Percentiles rank a stretch among this genome's conserved stretches.
Conservation (phyloP, 1,140 invertebrate genomes). For the Aphis craccivora region DNA sequence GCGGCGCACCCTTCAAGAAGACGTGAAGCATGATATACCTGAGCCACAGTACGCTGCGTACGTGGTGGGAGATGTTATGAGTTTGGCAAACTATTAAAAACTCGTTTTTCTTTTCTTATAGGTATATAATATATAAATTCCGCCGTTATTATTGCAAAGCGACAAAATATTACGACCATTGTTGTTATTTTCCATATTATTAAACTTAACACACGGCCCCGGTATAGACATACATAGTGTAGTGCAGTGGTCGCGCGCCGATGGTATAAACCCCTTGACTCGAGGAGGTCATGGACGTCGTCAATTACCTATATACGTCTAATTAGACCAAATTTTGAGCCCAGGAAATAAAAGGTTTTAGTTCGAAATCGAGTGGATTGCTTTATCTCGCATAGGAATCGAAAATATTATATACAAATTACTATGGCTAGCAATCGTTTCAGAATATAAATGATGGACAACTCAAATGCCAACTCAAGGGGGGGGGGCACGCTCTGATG, state of each 20-base stretch:
- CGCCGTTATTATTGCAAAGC: slow-evolving; percentile 8
- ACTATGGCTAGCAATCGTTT: background rate
- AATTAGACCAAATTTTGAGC: background rate
- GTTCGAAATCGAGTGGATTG: background rate
- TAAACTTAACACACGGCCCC: too few species aligned
- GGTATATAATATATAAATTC: background rate
- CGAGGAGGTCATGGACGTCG: background rate
- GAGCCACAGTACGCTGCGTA: background rate
- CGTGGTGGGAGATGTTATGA: slow-evolving; percentile 26
- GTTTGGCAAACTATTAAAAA: slow-evolving; percentile 53
- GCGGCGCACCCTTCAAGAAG: slow-evolving; percentile 49
- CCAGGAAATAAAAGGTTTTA: background rate
- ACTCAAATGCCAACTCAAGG: background rate
- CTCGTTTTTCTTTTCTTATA: slow-evolving; percentile 22
- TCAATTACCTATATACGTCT: background rate
- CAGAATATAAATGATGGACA: background rate
- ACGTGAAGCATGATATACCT: background rate
- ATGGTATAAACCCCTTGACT: background rate
- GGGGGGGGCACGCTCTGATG: background rate
- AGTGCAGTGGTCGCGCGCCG: too few species aligned
- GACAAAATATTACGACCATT: slow-evolving; percentile 18
- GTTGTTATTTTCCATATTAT: background rate
- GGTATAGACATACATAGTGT: background rate
- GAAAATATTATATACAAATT: background rate
- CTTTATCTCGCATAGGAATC: background rate